Percentiles rank a stretch among this genome's conserved stretches.
Conservation (phyloP, 2,113 vertebrate species). For the Myrmophylax atrothorax region DNA sequence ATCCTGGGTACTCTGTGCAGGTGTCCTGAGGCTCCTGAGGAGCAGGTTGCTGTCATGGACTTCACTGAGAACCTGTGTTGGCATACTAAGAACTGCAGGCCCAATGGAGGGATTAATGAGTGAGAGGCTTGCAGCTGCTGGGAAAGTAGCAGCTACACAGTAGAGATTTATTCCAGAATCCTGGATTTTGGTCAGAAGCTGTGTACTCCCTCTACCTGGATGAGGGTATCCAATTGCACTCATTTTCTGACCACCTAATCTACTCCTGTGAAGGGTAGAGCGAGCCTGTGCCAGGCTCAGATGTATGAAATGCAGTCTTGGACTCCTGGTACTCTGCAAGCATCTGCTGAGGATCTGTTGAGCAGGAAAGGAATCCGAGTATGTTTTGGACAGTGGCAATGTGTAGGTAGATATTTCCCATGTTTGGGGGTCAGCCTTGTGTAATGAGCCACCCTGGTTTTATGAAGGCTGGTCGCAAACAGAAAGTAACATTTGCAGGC, state of each 20-base stretch:
- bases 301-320: fast-evolving
- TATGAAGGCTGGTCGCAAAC: background rate
- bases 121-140: background rate
- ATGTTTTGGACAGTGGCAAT: background rate
- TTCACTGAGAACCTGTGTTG: background rate
- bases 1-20: background rate
- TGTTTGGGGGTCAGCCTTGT: background rate
- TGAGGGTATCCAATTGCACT: background rate
- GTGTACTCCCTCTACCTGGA: background rate
- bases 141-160: background rate
- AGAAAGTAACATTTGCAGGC: background rate
- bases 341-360: background rate
- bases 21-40: background rate
- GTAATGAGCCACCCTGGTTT: background rate
- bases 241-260: background rate
- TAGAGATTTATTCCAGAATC: background rate
- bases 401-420: background rate
- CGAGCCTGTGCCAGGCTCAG: background rate
- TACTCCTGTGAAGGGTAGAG: background rate
- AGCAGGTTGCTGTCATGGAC: background rate
- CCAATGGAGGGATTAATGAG: background rate
- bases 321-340: background rate
- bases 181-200: background rate
- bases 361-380: background rate
- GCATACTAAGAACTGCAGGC: background rate